Evolutionary conservation across 2,888 invertebrate genomes (phyloP), one percentile per base, ranked within the genome.

Genomic region (Flexamia atlantica): DNA sequence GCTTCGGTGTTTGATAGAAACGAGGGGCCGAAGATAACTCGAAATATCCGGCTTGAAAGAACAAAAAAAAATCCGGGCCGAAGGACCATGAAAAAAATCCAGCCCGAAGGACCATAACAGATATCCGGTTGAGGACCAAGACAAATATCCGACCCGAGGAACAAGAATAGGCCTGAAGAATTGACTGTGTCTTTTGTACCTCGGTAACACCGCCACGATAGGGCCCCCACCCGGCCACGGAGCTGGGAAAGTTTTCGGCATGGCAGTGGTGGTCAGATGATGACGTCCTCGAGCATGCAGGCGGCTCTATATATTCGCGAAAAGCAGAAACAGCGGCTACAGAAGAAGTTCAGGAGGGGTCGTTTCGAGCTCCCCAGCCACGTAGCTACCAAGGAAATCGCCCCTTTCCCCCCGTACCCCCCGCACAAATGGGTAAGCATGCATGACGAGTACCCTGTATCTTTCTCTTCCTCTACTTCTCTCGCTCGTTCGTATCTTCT

Each of bases 281-380:
- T 90, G 89, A 90, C 89, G 89, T 92, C 94, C 94, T 86, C 87
- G 93, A 94, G 94, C 90, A 97, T 97, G 96, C 97, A 97, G 94
- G 97, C 97, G 93, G 97, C 97, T 93, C 94, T 97, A 93, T 95
- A 96, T 93, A 94, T 97, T 92, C 95, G 96, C 93, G 94, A 95
- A 92, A 96, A 96, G 93, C 96, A 96, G 93, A 94, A 96, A 92
- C 95, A 96, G 92, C 92, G 94, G 90, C 94, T 94, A 92, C 95
- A 95, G 93, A 94, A 95, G 91, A 93, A 94, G 46, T 83, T 79
- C 60, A 74, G 86, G 32, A 85, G 86, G 81, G 86, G 87, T 0
- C 86, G 88, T 25, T 88, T 93, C 89, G 96, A 96, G 90, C 92
- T 97, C 90, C 96, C 97, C 89, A 96, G 95, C 91, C 96, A 97